Base-by-base conservation (phyloP, 92 coral and sea anemone genomes). In the Virgularia gustaviana region DNA sequence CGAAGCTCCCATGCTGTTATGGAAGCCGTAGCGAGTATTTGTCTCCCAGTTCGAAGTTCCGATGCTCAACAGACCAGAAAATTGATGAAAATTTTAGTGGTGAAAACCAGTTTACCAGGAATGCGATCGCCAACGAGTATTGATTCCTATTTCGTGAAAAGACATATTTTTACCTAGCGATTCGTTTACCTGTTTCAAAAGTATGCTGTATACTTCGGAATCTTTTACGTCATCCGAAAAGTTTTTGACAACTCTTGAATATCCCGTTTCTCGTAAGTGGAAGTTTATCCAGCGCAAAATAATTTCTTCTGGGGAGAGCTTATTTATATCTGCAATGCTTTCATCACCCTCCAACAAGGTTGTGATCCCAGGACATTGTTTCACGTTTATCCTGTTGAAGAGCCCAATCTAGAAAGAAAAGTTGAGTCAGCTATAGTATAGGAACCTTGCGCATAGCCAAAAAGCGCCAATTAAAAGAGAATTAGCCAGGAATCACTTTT, bases 231-330 rank as follows among this genome's bases (percentile, higher is more conserved):
- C 97, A 23, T 81, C 13, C 8, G 90, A 63, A 71, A 91, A 91
- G 81, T 91, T 91, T 15, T 83, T 35, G 49, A 91, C 88, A 0
- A 78, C 81, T 68, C 90, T 81, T 63, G 43, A 82, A 57, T 89
- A 89, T 2, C 96, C 96, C 25, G 96, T 89, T 42, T 82, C 82
- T 41, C 90, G 81, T 6, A 91, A 83, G 20, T 91, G 97, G 36
- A 76, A 91, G 80, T 91, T 91, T 54, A 91, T 85, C 97, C 97
- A 91, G 44, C 97, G 84, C 8, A 91, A 71, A 24, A 91, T 57
- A 82, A 91, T 80, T 6, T 85, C 85, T 47, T 91, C 97, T 0
- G 97, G 97, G 0, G 96, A 89, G 12, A 91, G 83, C 25, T 95
- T 85, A 24, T 81, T 70, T 33, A 86, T 76, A 27, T 86, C 78